Evolutionary conservation across 2,888 invertebrate species (phyloP).

Genomic region (Meiosimyza platycephala): DNA sequence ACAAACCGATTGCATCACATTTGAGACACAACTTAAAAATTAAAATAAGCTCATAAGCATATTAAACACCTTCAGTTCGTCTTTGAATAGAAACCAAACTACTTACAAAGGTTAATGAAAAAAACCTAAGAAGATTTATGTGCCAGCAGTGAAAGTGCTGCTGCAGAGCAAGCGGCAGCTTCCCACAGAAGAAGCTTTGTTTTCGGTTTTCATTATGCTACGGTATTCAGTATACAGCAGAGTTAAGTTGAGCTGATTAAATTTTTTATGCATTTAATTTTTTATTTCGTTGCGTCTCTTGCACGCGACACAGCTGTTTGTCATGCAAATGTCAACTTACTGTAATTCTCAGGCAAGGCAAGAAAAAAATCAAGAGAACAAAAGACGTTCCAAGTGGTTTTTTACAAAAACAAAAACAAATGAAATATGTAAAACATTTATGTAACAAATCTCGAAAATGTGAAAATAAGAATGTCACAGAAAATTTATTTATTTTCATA

Average conservation of each 20-base stretch:
- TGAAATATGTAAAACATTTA: not conserved
- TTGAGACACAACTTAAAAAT: too few species aligned
- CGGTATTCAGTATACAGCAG: not conserved
- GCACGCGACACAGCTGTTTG: conserved; percentile 17
- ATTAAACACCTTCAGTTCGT: too few species aligned
- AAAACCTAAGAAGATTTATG: conserved; percentile 31
- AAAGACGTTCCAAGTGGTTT: too few species aligned
- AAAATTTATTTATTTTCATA: not conserved
- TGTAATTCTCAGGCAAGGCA: conserved; percentile 3
- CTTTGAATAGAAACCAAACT: too few species aligned
- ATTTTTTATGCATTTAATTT: conserved; percentile 27
- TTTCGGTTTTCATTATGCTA: not conserved
- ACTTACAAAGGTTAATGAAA: not conserved
- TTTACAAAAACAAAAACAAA: too few species aligned
- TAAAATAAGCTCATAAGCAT: too few species aligned
- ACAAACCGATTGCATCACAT: too few species aligned
- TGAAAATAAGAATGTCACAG: not conserved
- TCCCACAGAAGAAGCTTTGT: not conserved
- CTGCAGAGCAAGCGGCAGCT: not conserved
- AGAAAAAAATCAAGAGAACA: not conserved
- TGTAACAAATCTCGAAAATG: conserved; percentile 4
- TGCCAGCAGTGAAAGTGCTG: conserved; percentile 33
- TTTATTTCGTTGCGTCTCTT: conserved; percentile 14
- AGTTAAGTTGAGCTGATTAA: conserved; percentile 6
- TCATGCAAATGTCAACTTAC: conserved; percentile 39